Evolutionary conservation across 2,113 vertebrate genomes (phyloP).

Genomic region (Vidua chalybeata): DNA sequence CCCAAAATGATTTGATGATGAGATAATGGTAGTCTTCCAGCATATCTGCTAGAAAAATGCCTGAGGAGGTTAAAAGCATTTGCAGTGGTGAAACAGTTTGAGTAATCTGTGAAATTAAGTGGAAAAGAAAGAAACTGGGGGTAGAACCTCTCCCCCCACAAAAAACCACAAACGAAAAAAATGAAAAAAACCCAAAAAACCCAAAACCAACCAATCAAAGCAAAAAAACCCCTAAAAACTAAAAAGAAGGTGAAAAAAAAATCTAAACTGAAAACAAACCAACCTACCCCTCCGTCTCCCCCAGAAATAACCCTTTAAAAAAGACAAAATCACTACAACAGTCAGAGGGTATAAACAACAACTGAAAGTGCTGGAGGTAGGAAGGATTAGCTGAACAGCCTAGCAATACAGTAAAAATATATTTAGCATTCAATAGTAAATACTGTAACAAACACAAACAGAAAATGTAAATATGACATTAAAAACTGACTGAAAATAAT

Average conservation of each 20-base stretch:
- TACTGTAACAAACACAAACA: neutral
- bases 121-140: neutral
- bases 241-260: neutral
- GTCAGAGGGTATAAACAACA: neutral
- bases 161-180: neutral
- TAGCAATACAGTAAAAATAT: neutral
- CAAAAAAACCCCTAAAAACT: neutral
- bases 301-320: accelerated
- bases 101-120: neutral
- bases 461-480: neutral
- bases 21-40: neutral
- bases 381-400: neutral
- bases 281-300: accelerated
- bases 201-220: neutral
- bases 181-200: neutral
- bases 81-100: neutral
- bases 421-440: neutral
- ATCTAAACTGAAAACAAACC: neutral
- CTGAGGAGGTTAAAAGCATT: neutral
- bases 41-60: neutral
- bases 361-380: neutral
- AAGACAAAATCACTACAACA: neutral
- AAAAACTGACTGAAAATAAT: neutral
- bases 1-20: neutral
- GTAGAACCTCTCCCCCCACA: accelerated